Conservation (phyloP, 2,888 invertebrate species). For the Ectemnius continuus region DNA sequence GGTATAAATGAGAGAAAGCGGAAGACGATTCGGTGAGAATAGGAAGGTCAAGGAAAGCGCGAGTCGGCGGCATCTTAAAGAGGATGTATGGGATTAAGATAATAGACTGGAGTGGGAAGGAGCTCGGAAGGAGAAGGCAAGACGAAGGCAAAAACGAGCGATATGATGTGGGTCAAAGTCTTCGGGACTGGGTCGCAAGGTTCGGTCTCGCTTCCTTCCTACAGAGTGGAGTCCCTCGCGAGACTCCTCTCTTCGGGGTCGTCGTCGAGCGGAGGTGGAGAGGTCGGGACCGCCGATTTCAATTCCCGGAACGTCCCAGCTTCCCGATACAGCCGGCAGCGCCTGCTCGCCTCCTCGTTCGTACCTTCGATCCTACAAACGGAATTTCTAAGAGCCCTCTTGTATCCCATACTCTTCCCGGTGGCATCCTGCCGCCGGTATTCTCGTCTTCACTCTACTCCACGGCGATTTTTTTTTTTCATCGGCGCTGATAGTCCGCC, state of each 20-base stretch:
- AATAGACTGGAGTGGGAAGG: slow-evolving; percentile 74
- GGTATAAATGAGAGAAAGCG: not conserved
- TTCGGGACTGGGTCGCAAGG: slow-evolving; percentile 73
- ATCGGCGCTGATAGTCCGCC: not conserved
- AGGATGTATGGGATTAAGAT: slow-evolving; percentile 77
- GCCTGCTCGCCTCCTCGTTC: not conserved
- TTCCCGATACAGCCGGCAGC: slow-evolving; percentile 25
- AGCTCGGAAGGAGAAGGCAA: slow-evolving; percentile 63
- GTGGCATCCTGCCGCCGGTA: not conserved
- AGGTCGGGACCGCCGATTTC: slow-evolving; percentile 55
- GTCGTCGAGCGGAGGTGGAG: slow-evolving; percentile 46
- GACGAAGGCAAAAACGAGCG: slow-evolving; percentile 74
- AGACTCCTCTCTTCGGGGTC: slow-evolving; percentile 55
- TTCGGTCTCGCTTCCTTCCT: slow-evolving; percentile 61
- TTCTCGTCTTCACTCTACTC: not conserved
- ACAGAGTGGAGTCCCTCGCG: slow-evolving; percentile 57
- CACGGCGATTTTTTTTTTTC: slow-evolving; percentile 9
- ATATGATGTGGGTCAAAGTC: slow-evolving; percentile 77
- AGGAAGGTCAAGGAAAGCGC: slow-evolving; percentile 9
- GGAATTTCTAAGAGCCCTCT: slow-evolving; percentile 4
- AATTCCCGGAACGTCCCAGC: slow-evolving; percentile 50
- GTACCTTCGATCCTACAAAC: slow-evolving; percentile 13
- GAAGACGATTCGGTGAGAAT: not conserved
- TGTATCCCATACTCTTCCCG: not conserved
- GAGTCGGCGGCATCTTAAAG: slow-evolving; percentile 67